These are phyloP conservation scores for Drosophila subquinaria DNA, from an alignment of 2,888 invertebrate genomes.

Conservation along the genomic window DNA sequence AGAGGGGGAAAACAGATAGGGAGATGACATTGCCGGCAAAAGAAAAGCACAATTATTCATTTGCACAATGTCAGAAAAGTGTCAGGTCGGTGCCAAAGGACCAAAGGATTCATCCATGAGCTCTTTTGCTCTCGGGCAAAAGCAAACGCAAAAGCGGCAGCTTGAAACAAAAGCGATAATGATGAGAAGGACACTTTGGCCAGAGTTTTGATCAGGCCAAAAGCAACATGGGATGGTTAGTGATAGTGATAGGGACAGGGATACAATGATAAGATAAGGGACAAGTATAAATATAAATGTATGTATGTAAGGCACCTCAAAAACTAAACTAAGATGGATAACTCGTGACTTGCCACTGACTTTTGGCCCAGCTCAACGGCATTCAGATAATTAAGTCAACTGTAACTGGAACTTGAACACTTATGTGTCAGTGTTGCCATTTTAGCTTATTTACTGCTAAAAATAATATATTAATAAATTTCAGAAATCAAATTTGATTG, in stretches of 20 bases:
- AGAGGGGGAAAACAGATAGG: background rate
- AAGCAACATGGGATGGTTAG: constrained; percentile 9
- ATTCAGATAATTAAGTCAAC: constrained; percentile 77
- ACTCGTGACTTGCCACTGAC: constrained; percentile 57
- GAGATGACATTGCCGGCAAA: constrained; percentile 60
- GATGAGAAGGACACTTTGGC: constrained; percentile 75
- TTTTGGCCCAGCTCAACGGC: constrained; percentile 54
- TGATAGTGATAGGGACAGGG: constrained; percentile 4
- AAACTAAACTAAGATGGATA: constrained; percentile 79
- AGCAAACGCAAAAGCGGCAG: constrained; percentile 24
- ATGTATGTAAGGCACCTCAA: constrained; percentile 44
- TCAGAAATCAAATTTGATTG: no score
- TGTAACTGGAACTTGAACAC: constrained; percentile 43
- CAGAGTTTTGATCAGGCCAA: constrained; percentile 74
- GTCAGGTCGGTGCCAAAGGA: constrained; percentile 82
- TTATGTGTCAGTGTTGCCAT: background rate
- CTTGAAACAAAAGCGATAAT: constrained; percentile 76
- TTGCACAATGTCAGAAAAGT: constrained; percentile 82
- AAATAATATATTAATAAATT: no score
- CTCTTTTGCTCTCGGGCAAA: constrained; percentile 24
- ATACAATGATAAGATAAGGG: constrained; percentile 20
- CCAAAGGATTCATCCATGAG: constrained; percentile 74
- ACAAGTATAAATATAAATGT: constrained; percentile 27
- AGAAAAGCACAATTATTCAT: constrained; percentile 85
- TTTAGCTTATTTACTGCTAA: no score